phyloP scores from a whole-genome alignment of 2,888 invertebrate genomes.

The Rhagonycha lutea region DNA sequence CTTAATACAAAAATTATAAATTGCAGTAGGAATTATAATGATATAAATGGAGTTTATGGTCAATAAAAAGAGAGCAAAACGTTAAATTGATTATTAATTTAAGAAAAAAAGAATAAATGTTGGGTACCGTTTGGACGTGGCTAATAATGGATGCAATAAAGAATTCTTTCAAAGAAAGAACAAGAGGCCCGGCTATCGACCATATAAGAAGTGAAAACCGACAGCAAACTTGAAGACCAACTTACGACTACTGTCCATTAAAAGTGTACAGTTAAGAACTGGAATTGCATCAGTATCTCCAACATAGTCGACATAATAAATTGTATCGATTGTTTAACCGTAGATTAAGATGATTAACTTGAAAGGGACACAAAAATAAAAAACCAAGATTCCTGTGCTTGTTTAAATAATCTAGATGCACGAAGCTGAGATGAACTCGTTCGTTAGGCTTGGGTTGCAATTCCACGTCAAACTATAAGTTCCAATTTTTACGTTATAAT shows the following conservation, averaged over 20 bases:
- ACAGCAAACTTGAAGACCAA: conserved; percentile 47
- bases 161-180: conserved; percentile 38
- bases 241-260: conserved; percentile 40
- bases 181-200: conserved; percentile 36
- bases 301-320: not conserved
- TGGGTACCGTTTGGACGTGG: conserved; percentile 19
- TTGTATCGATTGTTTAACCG: not conserved
- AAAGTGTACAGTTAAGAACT: conserved; percentile 42
- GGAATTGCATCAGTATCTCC: conserved; percentile 32
- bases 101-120: conserved; percentile 3
- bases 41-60: not conserved
- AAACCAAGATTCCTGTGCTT: not conserved
- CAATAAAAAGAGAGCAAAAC: not conserved
- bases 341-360: not conserved
- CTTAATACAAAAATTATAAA: not conserved
- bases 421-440: not conserved
- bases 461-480: too few species aligned
- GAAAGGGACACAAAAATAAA: not conserved
- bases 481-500: too few species aligned
- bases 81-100: not conserved
- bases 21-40: not conserved
- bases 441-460: too few species aligned
- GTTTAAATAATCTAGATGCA: not conserved
- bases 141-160: conserved; percentile 34
- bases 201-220: conserved; percentile 51